Conservation (phyloP, 2,113 vertebrate species). For the Datnioides undecimradiatus region DNA sequence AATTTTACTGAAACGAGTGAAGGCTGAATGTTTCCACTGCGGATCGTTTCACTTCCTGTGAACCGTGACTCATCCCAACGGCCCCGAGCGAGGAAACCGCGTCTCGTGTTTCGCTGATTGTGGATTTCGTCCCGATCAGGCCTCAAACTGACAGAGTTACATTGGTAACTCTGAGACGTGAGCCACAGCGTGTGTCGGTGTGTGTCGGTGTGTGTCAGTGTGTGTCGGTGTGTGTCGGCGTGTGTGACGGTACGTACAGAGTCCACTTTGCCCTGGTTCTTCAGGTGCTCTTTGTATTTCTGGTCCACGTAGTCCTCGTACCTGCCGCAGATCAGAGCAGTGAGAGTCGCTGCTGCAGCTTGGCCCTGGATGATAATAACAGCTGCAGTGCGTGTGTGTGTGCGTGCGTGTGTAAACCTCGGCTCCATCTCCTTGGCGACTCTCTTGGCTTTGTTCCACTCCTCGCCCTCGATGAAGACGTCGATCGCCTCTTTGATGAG, state of each 20-base stretch:
- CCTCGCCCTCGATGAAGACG: conserved; percentile 92
- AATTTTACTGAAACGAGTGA: too few species aligned
- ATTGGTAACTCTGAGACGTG: too few species aligned
- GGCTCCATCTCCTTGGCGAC: conserved; percentile 94
- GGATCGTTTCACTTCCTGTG: too few species aligned
- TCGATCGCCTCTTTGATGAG: conserved; percentile 93
- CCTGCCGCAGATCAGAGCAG: conserved; percentile 74
- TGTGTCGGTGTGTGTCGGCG: too few species aligned
- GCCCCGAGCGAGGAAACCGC: too few species aligned
- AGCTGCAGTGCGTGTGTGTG: neutral
- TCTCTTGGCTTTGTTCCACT: conserved; percentile 98
- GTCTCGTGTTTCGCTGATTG: too few species aligned
- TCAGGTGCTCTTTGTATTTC: conserved; percentile 94
- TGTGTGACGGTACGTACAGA: conserved; percentile 85
- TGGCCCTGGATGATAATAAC: neutral
- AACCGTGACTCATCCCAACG: too few species aligned
- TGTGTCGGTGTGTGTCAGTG: too few species aligned
- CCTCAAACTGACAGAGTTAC: too few species aligned
- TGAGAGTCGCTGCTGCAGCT: neutral
- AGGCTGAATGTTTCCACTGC: too few species aligned
- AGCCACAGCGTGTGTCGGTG: too few species aligned
- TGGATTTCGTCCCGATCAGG: too few species aligned
- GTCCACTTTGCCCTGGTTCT: conserved; percentile 95
- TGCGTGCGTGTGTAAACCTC: conserved; percentile 77
- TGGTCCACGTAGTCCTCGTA: conserved; percentile 96